These are phyloP conservation scores for Labroides dimidiatus DNA, from an alignment of 2,797 vertebrate genomes.

Conservation along the genomic window DNA sequence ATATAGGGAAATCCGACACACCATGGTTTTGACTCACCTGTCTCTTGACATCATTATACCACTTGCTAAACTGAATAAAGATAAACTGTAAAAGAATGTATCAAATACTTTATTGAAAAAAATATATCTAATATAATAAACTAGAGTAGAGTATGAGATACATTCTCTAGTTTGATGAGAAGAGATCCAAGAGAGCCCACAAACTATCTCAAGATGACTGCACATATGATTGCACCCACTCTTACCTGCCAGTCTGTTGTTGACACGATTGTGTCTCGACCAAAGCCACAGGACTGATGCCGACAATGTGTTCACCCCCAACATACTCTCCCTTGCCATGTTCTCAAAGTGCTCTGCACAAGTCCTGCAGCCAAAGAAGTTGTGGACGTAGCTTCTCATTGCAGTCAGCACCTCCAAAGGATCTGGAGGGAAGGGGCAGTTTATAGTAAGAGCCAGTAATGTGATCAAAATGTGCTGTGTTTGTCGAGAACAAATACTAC, in stretches of 20 bases:
- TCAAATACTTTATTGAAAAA: too few species aligned
- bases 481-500: not conserved
- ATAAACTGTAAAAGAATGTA: too few species aligned
- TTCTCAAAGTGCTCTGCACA: slow-evolving; percentile 91
- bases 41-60: too few species aligned
- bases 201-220: too few species aligned
- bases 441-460: not conserved
- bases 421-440: slow-evolving; percentile 64
- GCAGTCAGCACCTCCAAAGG: slow-evolving; percentile 86
- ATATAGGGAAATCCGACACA: too few species aligned
- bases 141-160: too few species aligned
- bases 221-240: not conserved
- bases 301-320: slow-evolving; percentile 61
- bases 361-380: slow-evolving; percentile 90
- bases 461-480: not conserved
- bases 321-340: slow-evolving; percentile 87
- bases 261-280: slow-evolving; percentile 92
- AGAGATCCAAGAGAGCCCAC: too few species aligned
- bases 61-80: too few species aligned
- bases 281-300: slow-evolving; percentile 90
- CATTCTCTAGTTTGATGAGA: too few species aligned
- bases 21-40: too few species aligned
- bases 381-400: slow-evolving; percentile 86
- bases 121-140: too few species aligned
- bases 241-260: slow-evolving; percentile 90